Evolutionary conservation across 2,113 vertebrate species (phyloP).

Genomic region (Charina bottae): DNA sequence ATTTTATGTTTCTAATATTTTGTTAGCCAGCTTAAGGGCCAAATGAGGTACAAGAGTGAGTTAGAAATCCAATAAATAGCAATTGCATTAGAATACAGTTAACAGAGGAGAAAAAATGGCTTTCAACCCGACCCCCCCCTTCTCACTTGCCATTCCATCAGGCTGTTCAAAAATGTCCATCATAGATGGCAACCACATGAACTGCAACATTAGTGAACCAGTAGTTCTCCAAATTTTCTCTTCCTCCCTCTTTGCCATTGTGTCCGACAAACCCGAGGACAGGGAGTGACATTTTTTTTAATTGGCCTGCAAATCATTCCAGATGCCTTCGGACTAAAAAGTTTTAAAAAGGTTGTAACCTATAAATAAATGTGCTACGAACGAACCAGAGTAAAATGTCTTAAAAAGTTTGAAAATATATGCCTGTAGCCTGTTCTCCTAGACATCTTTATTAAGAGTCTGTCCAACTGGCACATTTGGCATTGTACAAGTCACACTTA

Average conservation of each 20-base stretch:
- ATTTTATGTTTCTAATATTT: neutral
- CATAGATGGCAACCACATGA: neutral
- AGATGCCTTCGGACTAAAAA: neutral
- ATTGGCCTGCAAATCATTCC: neutral
- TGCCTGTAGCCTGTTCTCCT: neutral
- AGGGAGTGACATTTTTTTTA: neutral
- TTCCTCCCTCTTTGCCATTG: neutral
- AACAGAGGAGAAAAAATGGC: neutral
- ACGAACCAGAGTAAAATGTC: neutral
- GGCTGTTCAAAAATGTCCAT: neutral
- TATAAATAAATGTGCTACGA: neutral
- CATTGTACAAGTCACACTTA: neutral
- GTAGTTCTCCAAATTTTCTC: neutral
- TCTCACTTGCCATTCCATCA: neutral
- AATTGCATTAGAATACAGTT: neutral
- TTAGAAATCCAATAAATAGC: neutral
- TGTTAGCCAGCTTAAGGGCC: neutral
- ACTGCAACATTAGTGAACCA: neutral
- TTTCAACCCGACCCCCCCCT: neutral
- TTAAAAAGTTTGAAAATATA: neutral
- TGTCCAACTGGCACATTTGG: neutral
- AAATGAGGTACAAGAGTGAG: neutral
- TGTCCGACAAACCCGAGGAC: neutral
- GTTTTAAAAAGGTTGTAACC: neutral
- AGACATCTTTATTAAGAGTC: slow-evolving; percentile 31